These are phyloP conservation scores for Mamestra configurata DNA, from an alignment of 1,140 invertebrate species.

Conservation along the genomic window DNA sequence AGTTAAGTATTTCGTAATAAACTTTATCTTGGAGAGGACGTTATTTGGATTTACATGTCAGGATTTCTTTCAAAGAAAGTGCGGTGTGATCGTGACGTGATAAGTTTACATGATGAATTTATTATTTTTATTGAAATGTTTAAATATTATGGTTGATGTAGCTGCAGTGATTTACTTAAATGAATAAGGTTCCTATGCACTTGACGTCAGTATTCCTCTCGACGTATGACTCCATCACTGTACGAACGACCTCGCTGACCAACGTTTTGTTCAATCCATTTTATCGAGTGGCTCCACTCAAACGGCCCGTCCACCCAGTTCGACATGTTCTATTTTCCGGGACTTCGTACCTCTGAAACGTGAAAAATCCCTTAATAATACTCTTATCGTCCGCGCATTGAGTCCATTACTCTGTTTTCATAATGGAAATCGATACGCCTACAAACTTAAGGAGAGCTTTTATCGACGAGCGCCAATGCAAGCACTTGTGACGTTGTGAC, in stretches of 20 bases:
- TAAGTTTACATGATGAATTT: not conserved
- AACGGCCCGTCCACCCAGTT: not conserved
- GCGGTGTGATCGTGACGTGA: not conserved
- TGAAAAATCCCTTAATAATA: constrained; percentile 59
- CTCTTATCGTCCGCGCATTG: constrained; percentile 62
- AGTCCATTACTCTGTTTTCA: constrained; percentile 68
- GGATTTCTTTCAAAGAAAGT: not conserved
- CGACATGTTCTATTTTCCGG: constrained; percentile 25
- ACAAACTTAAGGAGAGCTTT: constrained; percentile 62
- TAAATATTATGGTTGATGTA: too few relatives aligned
- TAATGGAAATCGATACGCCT: constrained; percentile 70
- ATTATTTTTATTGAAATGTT: too few relatives aligned
- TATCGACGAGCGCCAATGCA: constrained; percentile 43
- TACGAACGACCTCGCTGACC: not conserved
- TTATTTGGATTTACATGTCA: not conserved
- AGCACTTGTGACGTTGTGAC: constrained; percentile 33
- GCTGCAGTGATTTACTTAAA: too few relatives aligned
- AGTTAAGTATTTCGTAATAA: not conserved
- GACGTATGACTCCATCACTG: not conserved
- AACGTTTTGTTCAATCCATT: constrained; percentile 8
- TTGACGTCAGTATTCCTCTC: not conserved
- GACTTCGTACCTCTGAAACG: constrained; percentile 27
- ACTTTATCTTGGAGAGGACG: not conserved
- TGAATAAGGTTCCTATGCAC: not conserved
- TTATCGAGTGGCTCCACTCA: constrained; percentile 13